These are phyloP conservation scores for Coelogynopora nodosa DNA, from an alignment of 2,888 invertebrate species.

Conservation along the genomic window DNA sequence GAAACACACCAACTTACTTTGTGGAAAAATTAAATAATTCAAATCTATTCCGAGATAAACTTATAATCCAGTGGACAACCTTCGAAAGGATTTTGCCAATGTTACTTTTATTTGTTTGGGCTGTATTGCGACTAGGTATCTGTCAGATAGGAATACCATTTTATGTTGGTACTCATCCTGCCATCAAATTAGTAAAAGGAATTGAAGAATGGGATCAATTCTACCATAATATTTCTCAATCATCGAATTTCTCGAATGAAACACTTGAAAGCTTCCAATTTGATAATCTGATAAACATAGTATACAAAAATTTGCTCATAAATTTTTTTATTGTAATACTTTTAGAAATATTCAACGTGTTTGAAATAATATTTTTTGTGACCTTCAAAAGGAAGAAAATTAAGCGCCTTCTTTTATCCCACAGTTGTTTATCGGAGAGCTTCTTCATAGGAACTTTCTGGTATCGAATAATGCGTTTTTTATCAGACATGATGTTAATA, in stretches of 20 bases:
- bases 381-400: neutral
- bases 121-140: neutral
- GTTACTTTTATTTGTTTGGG: neutral
- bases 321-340: neutral
- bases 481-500: neutral
- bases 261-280: no score
- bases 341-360: constrained; percentile 1
- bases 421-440: neutral
- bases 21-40: neutral
- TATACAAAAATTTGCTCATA: no score
- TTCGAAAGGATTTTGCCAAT: neutral
- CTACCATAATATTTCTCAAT: no score
- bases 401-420: neutral
- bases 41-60: neutral
- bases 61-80: neutral
- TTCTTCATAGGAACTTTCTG: constrained; percentile 1
- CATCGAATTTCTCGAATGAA: no score
- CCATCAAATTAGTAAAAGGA: no score
- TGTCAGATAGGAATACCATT: neutral
- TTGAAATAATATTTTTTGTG: neutral
- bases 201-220: neutral
- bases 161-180: no score
- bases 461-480: neutral
- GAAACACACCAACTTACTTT: neutral
- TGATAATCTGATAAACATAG: no score